Evolutionary conservation across 1,140 invertebrate species (phyloP), one percentile per base, ranked within the genome.

Genomic region (Chironomus striatipennis): DNA sequence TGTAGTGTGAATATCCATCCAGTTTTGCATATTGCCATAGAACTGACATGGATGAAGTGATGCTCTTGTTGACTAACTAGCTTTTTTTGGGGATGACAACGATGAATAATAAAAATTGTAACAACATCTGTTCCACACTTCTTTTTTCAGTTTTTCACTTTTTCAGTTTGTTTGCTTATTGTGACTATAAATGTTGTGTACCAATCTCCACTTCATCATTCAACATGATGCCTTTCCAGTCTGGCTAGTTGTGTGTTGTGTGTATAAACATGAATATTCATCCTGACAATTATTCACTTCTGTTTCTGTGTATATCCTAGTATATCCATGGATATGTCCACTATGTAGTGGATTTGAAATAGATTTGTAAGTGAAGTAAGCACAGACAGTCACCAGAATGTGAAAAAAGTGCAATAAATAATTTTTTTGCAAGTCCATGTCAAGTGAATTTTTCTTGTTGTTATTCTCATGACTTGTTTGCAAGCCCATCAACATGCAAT

Each of bases 131-230:
- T n/a, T 18, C 18, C 12, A 20, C 64, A 20, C 24, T 34, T 34
- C 5, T 34, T 34, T 34, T 34, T 34, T 47, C n/a, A n/a, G n/a
- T n/a, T n/a, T n/a, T n/a, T n/a, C n/a, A n/a, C n/a, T n/a, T n/a
- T n/a, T n/a, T n/a, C n/a, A n/a, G n/a, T n/a, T 1, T 47, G 43
- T 47, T 4, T 47, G 43, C 43, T 47, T 10, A 8, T 15, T 47
- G 43, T 47, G 24, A 34, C 24, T 34, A 34, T 34, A 34, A 34
- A 34, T 57, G 47, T 57, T 57, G n/a, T n/a, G n/a, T n/a, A 10
- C 64, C n/a, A 67, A 67, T 67, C 9, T 67, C 64, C 64, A 67
- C 64, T 67, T 18, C 64, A 67, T 67, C 64, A 67, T 67, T 67
- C 64, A 67, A n/a, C 64, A 18, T 17, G 7, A 17, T 17, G 64